These are phyloP conservation scores for Odontesthes bonariensis DNA, from an alignment of 2,113 vertebrate species.

Conservation along the genomic window DNA sequence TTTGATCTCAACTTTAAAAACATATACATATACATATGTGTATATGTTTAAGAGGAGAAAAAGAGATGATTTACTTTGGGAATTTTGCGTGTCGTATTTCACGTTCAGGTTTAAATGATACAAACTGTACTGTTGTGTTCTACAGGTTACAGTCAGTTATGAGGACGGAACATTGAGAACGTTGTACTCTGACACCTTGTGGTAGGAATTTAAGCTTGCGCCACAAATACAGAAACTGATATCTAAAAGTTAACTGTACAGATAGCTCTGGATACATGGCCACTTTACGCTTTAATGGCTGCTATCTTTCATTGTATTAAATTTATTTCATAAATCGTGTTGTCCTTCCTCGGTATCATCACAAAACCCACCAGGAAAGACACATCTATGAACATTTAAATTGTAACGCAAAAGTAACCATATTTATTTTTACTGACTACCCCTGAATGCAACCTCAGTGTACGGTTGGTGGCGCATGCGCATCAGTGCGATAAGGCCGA, in stretches of 20 bases:
- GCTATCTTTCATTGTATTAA: too few species aligned
- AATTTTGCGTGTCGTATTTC: too few species aligned
- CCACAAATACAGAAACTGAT: too few species aligned
- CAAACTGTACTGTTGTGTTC: not conserved
- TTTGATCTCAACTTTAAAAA: too few species aligned
- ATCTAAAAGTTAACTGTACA: too few species aligned
- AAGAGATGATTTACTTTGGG: too few species aligned
- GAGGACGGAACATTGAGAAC: too few species aligned
- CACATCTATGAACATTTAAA: not conserved
- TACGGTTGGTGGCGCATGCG: conserved; percentile 35
- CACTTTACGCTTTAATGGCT: not conserved
- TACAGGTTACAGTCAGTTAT: not conserved
- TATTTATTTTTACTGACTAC: not conserved
- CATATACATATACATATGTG: too few species aligned
- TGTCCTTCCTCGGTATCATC: not conserved
- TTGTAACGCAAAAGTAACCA: not conserved
- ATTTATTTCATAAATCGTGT: too few species aligned
- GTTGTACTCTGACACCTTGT: conserved; percentile 55
- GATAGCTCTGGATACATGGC: not conserved
- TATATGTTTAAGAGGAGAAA: too few species aligned
- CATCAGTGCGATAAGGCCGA: not conserved
- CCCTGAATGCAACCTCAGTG: conserved; percentile 13
- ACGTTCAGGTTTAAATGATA: too few species aligned
- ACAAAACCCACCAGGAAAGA: not conserved
- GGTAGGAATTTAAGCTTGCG: conserved; percentile 29